Conservation (phyloP, 2,113 vertebrate species). For the Daphoenositta chrysoptera region DNA sequence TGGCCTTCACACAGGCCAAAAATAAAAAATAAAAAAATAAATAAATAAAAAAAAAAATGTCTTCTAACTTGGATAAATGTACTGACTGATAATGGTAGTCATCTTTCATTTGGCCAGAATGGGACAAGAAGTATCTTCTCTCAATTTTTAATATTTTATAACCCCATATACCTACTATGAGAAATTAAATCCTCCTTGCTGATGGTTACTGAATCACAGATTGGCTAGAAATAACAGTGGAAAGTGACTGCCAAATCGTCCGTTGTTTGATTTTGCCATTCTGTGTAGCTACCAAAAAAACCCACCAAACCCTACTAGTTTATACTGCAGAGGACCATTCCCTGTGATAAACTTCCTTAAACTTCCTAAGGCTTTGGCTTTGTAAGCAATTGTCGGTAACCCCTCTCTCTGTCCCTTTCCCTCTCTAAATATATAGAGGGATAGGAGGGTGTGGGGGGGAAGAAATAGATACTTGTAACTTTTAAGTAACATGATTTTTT, state of each 20-base stretch:
- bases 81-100: neutral
- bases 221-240: neutral
- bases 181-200: neutral
- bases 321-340: neutral
- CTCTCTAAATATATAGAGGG: neutral
- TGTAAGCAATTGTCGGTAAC: neutral
- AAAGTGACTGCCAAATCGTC: neutral
- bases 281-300: neutral
- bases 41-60: too few relatives aligned
- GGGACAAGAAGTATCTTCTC: neutral
- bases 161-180: neutral
- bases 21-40: too few relatives aligned
- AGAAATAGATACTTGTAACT: neutral
- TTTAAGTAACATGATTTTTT: neutral
- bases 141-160: neutral
- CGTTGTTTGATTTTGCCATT: neutral
- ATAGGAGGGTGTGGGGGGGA: rapidly evolving
- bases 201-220: neutral
- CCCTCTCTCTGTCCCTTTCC: neutral
- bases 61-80: neutral
- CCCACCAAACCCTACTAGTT: too few relatives aligned
- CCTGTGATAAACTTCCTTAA: neutral
- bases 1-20: neutral
- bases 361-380: neutral
- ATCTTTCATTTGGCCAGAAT: neutral